These are phyloP conservation scores for Ivindomyrus marchei DNA, from an alignment of 2,113 vertebrate species.

Conservation along the genomic window DNA sequence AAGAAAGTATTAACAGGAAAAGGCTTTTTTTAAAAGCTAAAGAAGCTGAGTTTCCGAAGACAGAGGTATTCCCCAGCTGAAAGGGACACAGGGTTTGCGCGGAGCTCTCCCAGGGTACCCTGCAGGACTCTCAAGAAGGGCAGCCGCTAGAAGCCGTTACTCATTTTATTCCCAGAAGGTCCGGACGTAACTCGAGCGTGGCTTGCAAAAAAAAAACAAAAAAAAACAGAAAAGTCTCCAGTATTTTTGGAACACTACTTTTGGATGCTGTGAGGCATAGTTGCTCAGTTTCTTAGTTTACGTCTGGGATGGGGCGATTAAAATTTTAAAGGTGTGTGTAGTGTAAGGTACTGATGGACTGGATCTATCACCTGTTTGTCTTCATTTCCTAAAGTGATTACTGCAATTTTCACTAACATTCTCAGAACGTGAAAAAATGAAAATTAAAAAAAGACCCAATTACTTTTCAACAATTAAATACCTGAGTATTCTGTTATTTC, in stretches of 20 bases:
- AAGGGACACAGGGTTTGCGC: neutral
- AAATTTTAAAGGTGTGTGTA: neutral
- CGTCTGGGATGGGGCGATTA: neutral
- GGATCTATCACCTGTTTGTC: neutral
- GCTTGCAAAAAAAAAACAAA: neutral
- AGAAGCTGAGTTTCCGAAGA: neutral
- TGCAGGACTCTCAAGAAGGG: neutral
- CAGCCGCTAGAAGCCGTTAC: neutral
- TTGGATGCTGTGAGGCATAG: neutral
- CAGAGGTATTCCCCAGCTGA: constrained; percentile 10
- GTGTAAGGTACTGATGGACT: neutral
- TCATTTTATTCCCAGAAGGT: neutral
- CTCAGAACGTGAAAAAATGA: neutral
- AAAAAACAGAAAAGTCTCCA: neutral
- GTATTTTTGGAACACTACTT: neutral
- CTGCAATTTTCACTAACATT: neutral
- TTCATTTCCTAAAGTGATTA: neutral
- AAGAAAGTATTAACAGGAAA: constrained; percentile 15
- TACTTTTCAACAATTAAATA: neutral
- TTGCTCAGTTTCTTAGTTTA: neutral
- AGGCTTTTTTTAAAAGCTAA: neutral
- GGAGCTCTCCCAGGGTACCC: neutral
- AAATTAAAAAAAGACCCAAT: neutral
- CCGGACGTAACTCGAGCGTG: neutral
- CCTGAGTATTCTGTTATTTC: neutral